phyloP scores from a whole-genome alignment of 2,113 vertebrate genomes.

The Cyprinodon variegatus region DNA sequence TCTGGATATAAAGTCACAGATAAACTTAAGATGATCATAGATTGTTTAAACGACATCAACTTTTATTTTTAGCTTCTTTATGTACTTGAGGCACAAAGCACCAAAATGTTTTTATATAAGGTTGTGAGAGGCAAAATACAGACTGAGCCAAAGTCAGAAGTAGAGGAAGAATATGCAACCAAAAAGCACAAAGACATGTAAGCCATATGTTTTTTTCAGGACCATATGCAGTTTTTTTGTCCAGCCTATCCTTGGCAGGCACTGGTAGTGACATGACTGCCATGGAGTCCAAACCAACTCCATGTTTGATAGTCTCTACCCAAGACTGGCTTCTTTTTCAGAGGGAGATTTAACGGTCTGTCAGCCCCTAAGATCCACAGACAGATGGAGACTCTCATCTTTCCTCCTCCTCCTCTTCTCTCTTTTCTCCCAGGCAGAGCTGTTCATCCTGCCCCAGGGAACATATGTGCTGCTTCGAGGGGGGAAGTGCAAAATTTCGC shows the following conservation, averaged over 20 bases:
- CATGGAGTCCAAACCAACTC: slow-evolving; percentile 37
- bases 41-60: no score
- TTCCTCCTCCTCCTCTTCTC: slow-evolving; percentile 38
- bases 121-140: neutral
- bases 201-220: slow-evolving; percentile 44
- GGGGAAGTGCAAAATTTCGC: slow-evolving; percentile 50
- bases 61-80: neutral
- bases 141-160: neutral
- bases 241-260: slow-evolving; percentile 47
- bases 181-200: slow-evolving; percentile 18
- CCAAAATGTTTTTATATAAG: neutral
- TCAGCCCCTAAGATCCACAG: slow-evolving; percentile 62
- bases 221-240: slow-evolving; percentile 53
- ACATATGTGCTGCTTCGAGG: slow-evolving; percentile 68
- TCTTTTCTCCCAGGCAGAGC: slow-evolving; percentile 61
- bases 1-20: neutral
- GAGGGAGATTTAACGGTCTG: slow-evolving; percentile 56
- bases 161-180: slow-evolving; percentile 10
- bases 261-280: slow-evolving; percentile 36
- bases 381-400: slow-evolving; percentile 71
- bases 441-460: slow-evolving; percentile 59
- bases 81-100: neutral
- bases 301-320: slow-evolving; percentile 43
- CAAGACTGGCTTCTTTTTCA: slow-evolving; percentile 46
- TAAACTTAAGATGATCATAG: neutral